These are phyloP conservation scores for Sepioteuthis lessoniana DNA, from an alignment of 2,888 invertebrate genomes.

Conservation along the genomic window DNA sequence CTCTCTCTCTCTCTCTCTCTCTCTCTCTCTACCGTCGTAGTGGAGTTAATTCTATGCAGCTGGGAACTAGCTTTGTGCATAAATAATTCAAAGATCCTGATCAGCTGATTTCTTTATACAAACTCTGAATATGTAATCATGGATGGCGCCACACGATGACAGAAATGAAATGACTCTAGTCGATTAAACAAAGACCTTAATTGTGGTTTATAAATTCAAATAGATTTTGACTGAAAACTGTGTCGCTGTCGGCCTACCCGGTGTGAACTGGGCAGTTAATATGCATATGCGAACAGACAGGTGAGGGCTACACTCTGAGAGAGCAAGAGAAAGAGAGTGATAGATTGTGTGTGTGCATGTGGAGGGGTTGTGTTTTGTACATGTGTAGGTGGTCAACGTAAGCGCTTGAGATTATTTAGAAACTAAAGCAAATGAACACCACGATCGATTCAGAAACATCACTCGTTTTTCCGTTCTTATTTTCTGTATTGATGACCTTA, in stretches of 20 bases:
- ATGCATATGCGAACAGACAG: slow-evolving; percentile 14
- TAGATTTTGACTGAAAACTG: background rate
- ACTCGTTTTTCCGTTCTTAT: no score
- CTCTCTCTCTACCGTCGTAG: background rate
- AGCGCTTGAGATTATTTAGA: no score
- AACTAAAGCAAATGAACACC: no score
- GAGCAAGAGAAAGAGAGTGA: background rate
- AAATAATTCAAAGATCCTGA: background rate
- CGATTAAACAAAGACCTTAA: background rate
- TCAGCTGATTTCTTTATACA: slow-evolving; percentile 21
- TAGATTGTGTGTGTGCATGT: no score
- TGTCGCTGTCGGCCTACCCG: background rate
- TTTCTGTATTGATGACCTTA: no score
- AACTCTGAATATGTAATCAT: background rate
- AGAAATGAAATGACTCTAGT: background rate
- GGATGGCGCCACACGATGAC: background rate
- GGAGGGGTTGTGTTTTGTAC: background rate
- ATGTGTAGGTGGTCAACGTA: background rate
- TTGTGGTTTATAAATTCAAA: background rate
- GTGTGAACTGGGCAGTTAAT: background rate
- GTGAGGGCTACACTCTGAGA: background rate
- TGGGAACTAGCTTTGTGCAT: background rate
- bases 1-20: background rate
- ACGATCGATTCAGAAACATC: no score
- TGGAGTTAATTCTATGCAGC: background rate